Base-by-base conservation (phyloP, 2,797 vertebrate species). In the Fringilla coelebs region DNA sequence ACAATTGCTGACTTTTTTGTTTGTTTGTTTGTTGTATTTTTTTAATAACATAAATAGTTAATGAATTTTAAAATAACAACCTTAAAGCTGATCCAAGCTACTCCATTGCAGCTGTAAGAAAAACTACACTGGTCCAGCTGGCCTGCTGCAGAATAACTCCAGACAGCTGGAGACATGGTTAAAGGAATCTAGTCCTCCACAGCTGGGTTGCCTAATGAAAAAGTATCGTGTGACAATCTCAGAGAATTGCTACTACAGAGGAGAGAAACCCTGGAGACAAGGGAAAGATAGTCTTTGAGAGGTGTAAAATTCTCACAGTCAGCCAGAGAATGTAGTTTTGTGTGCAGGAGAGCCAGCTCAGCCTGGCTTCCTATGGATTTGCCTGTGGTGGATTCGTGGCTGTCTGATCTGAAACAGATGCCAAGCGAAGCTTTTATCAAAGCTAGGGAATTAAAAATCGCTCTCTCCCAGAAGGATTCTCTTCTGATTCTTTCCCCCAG, bases 331-430 rank as follows among this genome's bases (percentile, higher is more conserved):
- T 90, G 88, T 74, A 92, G 43, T 3, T 87, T 25, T 70, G 36
- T 90, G 85, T 41, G 46, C 76, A 70, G 83, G 66, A 91, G 58
- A 90, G 80, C 38, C 81, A 66, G 49, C 43, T 38, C 63, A 88
- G 74, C 90, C 77, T 54, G 61, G 61, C 34, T 95, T 89, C 76
- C 82, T 91, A 54, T 17, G 70, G 73, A 77, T 94, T 92, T 96
- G 88, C 84, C 92, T 93, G 88, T 90, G 63, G 88, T 95, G 61
- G 52, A 92, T 85, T 90, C 22, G 0, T 61, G 81, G 75, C 61
- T 82, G 80, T 67, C 94, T 95, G 90, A 95, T 95, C 71, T 89
- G 92, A 95, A 96, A 90, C 80, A 93, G 88, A 93, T 88, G 90
- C 80, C 91, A 90, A 86, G 41, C 0, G 2, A 71, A 89, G 80